Evolutionary conservation across 1,140 invertebrate species (phyloP).

Genomic region (Ylistrum balloti): DNA sequence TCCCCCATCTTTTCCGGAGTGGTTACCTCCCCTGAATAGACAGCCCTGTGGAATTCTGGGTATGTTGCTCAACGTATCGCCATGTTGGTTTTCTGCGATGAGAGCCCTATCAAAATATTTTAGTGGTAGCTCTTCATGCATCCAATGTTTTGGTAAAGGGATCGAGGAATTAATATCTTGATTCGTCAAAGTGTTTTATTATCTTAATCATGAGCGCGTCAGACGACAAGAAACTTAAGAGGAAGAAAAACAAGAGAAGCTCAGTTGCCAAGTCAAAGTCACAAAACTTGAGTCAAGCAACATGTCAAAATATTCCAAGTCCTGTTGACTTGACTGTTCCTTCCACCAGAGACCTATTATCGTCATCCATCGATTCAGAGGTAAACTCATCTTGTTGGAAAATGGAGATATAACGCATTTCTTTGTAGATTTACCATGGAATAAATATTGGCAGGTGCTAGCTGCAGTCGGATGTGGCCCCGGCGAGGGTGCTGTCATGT

Average conservation of each 20-base stretch:
- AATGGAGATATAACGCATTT: not conserved
- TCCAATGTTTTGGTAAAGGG: not conserved
- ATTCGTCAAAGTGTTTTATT: not conserved
- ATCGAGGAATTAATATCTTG: constrained; percentile 28
- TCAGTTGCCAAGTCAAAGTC: constrained; percentile 60
- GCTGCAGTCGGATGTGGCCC: constrained; percentile 2
- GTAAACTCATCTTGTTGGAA: constrained; percentile 49
- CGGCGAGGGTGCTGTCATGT: not conserved
- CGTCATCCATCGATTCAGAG: constrained; percentile 61
- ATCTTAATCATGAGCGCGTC: constrained; percentile 63
- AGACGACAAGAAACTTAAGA: constrained; percentile 69
- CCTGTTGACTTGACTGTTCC: constrained; percentile 52
- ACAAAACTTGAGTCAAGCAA: constrained; percentile 47
- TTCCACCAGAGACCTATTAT: constrained; percentile 47
- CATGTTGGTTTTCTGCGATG: constrained; percentile 59
- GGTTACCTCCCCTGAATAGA: constrained; percentile 53
- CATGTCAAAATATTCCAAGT: constrained; percentile 61
- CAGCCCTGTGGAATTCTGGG: constrained; percentile 44
- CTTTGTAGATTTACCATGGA: not conserved
- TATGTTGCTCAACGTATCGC: constrained; percentile 54
- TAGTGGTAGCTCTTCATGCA: constrained; percentile 36
- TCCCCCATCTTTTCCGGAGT: not conserved
- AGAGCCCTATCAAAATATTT: constrained; percentile 51
- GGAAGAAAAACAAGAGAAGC: constrained; percentile 67
- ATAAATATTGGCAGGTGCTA: constrained; percentile 38